phyloP scores from a whole-genome alignment of 2,113 vertebrate species.

The Pterophyllum scalare region DNA sequence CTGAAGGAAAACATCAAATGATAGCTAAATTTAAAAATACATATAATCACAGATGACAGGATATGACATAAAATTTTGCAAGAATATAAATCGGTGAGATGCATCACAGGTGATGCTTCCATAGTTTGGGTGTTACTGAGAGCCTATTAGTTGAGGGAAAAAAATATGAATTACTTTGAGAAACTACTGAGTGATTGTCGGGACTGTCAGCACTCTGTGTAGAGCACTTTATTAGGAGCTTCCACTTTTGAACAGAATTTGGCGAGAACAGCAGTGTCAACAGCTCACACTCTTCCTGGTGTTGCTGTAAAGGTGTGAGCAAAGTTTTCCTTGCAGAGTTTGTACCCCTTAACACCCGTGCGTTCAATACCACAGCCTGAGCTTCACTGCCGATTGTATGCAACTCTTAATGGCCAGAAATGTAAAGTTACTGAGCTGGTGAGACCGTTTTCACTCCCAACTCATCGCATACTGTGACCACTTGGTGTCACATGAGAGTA shows the following conservation, averaged over 20 bases:
- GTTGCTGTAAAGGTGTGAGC: background rate
- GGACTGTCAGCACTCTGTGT: background rate
- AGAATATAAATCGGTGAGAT: background rate
- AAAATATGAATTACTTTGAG: background rate
- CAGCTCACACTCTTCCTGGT: background rate
- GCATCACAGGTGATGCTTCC: background rate
- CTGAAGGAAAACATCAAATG: background rate
- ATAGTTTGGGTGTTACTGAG: background rate
- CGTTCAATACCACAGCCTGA: background rate
- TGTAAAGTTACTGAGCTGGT: too few species aligned
- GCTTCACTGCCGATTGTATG: background rate
- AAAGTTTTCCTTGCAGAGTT: background rate
- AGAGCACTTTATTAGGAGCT: background rate
- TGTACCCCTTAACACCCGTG: background rate
- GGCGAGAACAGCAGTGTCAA: background rate
- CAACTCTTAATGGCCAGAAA: background rate
- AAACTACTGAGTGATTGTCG: background rate
- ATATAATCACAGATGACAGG: background rate
- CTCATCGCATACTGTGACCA: too few species aligned
- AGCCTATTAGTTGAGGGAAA: background rate
- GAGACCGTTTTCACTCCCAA: too few species aligned
- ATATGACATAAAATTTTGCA: background rate
- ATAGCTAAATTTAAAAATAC: background rate
- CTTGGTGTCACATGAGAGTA: too few species aligned
- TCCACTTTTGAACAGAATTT: background rate